phyloP scores from a whole-genome alignment of 1,140 invertebrate genomes.

The Ostrea edulis region DNA sequence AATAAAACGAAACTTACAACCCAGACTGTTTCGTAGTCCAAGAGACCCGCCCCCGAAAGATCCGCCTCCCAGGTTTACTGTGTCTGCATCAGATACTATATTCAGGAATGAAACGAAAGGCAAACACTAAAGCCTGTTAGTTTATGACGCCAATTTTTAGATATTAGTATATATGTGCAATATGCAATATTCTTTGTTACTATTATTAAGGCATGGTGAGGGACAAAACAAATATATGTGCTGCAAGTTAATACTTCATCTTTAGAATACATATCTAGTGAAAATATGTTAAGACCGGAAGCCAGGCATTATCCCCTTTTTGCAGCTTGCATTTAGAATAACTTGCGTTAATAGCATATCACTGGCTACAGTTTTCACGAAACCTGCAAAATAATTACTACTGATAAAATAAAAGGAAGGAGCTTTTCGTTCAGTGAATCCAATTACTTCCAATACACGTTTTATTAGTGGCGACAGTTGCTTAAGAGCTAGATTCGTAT shows the following conservation, averaged over 20 bases:
- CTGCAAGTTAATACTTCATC: neutral
- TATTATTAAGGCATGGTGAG: neutral
- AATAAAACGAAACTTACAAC: neutral
- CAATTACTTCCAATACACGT: no score
- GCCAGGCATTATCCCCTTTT: no score
- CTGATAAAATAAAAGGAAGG: no score
- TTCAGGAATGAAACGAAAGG: neutral
- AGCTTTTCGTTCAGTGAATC: no score
- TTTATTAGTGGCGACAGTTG: no score
- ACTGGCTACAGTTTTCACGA: no score
- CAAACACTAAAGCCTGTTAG: neutral
- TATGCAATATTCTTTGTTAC: no score
- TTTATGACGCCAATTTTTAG: neutral
- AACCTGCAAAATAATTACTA: no score
- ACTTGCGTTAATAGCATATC: no score
- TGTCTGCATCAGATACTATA: conserved; percentile 34
- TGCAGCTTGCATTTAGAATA: no score
- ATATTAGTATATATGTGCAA: neutral
- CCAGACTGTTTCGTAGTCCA: neutral
- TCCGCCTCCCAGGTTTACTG: neutral
- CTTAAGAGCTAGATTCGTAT: no score
- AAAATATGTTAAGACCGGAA: neutral
- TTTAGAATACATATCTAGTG: neutral
- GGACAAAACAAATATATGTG: neutral
- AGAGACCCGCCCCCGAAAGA: neutral